Base-by-base conservation (phyloP, 2,888 invertebrate species). In the Drosophila vallismaia region DNA sequence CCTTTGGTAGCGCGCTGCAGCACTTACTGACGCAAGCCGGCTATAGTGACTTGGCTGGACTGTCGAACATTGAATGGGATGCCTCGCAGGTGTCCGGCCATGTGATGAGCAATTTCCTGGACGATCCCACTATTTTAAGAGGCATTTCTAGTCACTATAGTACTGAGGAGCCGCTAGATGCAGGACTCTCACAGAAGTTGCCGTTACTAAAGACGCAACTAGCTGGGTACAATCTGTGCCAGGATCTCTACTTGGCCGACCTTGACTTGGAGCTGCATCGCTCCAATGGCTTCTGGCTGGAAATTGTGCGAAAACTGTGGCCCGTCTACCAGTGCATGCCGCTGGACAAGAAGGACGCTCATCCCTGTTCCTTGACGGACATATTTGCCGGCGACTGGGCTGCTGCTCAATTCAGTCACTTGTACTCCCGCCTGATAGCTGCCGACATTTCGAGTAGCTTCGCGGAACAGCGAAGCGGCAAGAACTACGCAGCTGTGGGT, bases 21-120 rank as follows among this genome's bases (percentile, higher is more conserved):
- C 96, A 97, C 92, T 91, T 98, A 73, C 92, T 99, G 33, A 96
- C 97, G 0, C 95, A 94, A 86, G 95, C 95, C 0, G 95, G 95
- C 12, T 97, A 96, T 91, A 94, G 95, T 0, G 97, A 98, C 90
- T 94, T 97, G 0, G 94, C 97, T 2, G 98, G 98, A 0, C 92
- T 96, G 24, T 95, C 95, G 0, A 97, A 96, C 90, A 94, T 98
- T 0, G 99, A 99, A 92, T 98, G 97, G 97, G 99, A 99, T 91
- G 96, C 97, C 0, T 95, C 96, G 0, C 95, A 96, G 88, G 94
- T 97, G 0, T 95, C 96, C 69, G 95, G 96, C 0, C 93, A 96
- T 80, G 96, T 99, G 57, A 94, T 99, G 94, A 93, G 94, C 0
- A 95, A 95, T 88, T 97, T 97, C 95, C 91, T 97, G 6, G 94